Conservation (phyloP, 2,888 invertebrate species). For the Mythimna impura region DNA sequence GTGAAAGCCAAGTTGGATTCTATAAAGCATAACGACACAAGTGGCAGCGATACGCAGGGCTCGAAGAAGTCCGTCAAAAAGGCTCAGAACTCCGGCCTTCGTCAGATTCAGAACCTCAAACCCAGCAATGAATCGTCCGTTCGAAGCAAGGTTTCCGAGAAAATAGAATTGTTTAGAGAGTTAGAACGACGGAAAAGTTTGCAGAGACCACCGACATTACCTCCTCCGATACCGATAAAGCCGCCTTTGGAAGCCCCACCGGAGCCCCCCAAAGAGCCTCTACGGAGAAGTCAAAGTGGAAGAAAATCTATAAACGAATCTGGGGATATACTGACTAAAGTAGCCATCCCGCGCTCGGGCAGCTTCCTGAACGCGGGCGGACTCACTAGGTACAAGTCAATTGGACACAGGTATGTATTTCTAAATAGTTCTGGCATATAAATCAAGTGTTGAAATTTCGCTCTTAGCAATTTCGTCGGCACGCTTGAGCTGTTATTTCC, state of each 20-base stretch:
- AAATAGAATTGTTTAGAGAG: conserved; percentile 87
- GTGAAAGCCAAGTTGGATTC: conserved; percentile 90
- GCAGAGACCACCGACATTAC: conserved; percentile 86
- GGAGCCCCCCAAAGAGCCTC: conserved; percentile 80
- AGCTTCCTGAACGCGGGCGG: conserved; percentile 96
- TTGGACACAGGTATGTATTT: conserved; percentile 91
- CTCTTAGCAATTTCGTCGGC: conserved; percentile 70
- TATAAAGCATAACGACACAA: conserved; percentile 84
- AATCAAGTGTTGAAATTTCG: conserved; percentile 66
- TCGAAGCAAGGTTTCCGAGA: conserved; percentile 88
- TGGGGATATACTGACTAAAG: conserved; percentile 96
- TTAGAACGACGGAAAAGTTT: conserved; percentile 86
- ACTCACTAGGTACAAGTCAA: conserved; percentile 94
- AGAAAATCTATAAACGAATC: conserved; percentile 89
- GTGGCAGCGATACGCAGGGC: conserved; percentile 88
- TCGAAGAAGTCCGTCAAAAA: conserved; percentile 85
- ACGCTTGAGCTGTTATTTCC: conserved; percentile 76
- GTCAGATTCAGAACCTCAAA: conserved; percentile 67
- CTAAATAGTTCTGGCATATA: conserved; percentile 68
- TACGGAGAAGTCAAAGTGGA: conserved; percentile 86
- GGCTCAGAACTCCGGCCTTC: conserved; percentile 69
- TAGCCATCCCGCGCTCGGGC: conserved; percentile 95
- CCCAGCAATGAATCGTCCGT: conserved; percentile 85
- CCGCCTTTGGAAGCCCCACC: conserved; percentile 75
- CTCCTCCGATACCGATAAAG: conserved; percentile 87